Conservation (phyloP, 2,797 vertebrate genomes). For the Megaceryle alcyon region DNA sequence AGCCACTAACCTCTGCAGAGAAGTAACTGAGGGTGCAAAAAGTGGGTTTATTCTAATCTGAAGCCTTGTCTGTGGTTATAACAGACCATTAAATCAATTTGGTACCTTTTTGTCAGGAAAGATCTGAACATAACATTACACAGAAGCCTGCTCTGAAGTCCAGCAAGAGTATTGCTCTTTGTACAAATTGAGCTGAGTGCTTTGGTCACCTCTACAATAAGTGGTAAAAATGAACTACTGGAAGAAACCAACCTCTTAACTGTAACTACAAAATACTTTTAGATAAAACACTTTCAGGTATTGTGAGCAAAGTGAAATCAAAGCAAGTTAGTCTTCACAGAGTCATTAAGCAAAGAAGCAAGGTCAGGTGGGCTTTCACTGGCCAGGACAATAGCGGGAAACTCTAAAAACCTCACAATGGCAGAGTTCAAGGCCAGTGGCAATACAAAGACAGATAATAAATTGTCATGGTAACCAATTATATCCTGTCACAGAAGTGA, state of each 20-base stretch:
- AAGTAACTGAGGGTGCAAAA: background rate
- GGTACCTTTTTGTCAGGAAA: background rate
- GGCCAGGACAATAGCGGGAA: background rate
- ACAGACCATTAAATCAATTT: slow-evolving; percentile 28
- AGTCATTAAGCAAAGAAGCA: background rate
- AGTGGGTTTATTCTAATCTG: background rate
- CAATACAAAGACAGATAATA: background rate
- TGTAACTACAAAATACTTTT: background rate
- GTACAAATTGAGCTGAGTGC: background rate
- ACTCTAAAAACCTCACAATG: background rate
- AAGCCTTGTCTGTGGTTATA: background rate
- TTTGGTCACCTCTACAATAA: background rate
- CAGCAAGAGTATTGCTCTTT: background rate
- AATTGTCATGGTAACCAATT: background rate
- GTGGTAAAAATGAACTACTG: background rate
- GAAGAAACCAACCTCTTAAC: background rate
- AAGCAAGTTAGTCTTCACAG: background rate
- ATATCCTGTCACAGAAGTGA: background rate
- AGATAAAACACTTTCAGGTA: background rate
- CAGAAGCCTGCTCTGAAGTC: background rate
- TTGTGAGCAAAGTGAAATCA: background rate
- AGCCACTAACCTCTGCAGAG: background rate
- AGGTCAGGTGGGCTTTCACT: background rate
- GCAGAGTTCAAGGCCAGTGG: background rate
- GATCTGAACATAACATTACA: background rate